Evolutionary conservation across 2,797 vertebrate species (phyloP).

Genomic region (Sciurus carolinensis): DNA sequence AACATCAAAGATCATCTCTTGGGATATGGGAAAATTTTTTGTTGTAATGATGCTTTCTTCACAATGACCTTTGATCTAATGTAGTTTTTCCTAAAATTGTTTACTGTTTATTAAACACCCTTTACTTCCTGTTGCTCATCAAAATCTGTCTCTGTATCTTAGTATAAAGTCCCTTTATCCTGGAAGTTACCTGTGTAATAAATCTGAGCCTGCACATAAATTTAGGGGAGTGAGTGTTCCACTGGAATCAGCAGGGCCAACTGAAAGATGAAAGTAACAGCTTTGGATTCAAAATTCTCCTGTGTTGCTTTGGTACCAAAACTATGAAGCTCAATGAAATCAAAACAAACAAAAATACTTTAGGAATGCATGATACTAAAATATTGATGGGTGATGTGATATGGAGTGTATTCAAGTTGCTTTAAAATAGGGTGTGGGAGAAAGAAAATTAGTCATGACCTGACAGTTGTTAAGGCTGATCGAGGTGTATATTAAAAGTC

Average conservation of each 20-base stretch:
- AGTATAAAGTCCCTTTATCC: background rate
- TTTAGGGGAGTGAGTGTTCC: background rate
- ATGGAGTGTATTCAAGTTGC: background rate
- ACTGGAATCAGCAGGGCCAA: background rate
- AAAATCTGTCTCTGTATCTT: background rate
- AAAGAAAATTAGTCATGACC: background rate
- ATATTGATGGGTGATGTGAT: background rate
- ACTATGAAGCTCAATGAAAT: constrained; percentile 33
- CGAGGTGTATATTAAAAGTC: background rate
- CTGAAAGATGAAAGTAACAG: background rate
- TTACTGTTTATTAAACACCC: constrained; percentile 3
- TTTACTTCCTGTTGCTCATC: background rate
- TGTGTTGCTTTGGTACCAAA: constrained; percentile 26
- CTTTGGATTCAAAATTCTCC: background rate
- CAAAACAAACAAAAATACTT: background rate
- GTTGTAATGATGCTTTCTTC: background rate
- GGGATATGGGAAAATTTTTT: background rate
- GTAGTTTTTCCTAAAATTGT: background rate
- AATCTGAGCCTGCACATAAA: background rate
- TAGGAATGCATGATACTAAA: background rate
- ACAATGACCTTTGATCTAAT: background rate
- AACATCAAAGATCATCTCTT: background rate
- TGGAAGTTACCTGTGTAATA: background rate
- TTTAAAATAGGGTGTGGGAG: background rate
- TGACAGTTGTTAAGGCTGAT: background rate